phyloP scores from a whole-genome alignment of 2,888 invertebrate genomes.

The Hyposoter didymator region DNA sequence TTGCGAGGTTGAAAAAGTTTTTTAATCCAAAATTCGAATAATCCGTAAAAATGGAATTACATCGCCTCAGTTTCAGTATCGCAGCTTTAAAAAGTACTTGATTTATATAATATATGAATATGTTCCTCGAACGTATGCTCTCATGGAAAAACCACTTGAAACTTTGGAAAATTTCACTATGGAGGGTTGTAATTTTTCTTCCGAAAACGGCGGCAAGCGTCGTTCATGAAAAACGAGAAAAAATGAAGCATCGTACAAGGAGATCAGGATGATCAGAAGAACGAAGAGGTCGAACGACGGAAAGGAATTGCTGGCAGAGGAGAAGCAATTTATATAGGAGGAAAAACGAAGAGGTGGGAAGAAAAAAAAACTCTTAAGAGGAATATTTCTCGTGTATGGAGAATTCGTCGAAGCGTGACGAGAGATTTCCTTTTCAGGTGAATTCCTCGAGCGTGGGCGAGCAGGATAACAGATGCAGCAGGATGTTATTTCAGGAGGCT shows the following conservation, averaged over 20 bases:
- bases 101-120: neutral
- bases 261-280: conserved; percentile 24
- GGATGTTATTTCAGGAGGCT: conserved; percentile 57
- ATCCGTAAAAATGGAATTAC: neutral
- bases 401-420: conserved; percentile 67
- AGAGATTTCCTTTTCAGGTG: conserved; percentile 82
- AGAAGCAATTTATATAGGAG: conserved; percentile 19
- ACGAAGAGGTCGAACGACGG: conserved; percentile 18
- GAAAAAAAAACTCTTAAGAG: conserved; percentile 17
- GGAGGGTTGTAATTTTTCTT: neutral
- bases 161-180: neutral
- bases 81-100: neutral
- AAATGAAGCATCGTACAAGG: neutral
- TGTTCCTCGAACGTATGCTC: neutral
- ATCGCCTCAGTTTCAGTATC: neutral
- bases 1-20: neutral
- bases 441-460: conserved; percentile 80
- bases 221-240: neutral
- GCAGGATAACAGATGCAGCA: conserved; percentile 76
- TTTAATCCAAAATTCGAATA: neutral
- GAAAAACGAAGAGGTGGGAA: conserved; percentile 46
- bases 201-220: neutral
- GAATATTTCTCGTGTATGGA: conserved; percentile 24
- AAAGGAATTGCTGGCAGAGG: neutral
- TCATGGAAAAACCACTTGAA: neutral